These are phyloP conservation scores for Tuta absoluta DNA, from an alignment of 2,888 invertebrate species.

Conservation along the genomic window DNA sequence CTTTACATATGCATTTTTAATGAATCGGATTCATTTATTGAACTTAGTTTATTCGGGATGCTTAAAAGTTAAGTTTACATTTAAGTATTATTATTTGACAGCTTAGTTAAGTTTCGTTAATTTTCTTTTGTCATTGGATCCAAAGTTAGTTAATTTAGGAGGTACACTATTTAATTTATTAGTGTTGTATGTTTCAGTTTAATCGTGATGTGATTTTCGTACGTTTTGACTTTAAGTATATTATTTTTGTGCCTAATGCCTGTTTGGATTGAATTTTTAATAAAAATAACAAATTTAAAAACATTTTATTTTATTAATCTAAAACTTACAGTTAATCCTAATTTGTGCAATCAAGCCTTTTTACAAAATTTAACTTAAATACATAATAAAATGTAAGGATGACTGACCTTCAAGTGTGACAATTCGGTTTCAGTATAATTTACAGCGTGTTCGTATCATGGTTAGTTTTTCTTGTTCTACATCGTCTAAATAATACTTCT, in stretches of 20 bases:
- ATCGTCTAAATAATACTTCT: slow-evolving; percentile 22
- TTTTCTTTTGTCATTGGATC: background rate
- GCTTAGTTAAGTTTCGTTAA: background rate
- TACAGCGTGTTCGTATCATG: slow-evolving; percentile 12
- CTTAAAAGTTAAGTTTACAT: background rate
- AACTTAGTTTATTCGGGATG: no score
- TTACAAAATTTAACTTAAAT: slow-evolving; percentile 61
- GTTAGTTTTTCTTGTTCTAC: slow-evolving; percentile 22
- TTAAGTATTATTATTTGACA: slow-evolving; percentile 4
- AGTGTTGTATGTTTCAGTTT: slow-evolving; percentile 4
- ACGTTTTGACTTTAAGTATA: background rate
- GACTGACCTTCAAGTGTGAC: slow-evolving; percentile 50
- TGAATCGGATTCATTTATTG: no score
- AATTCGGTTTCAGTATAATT: slow-evolving; percentile 27
- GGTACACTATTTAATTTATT: background rate
- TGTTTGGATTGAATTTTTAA: background rate
- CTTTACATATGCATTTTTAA: no score
- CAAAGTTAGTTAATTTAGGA: slow-evolving; percentile 1
- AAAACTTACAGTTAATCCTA: slow-evolving; percentile 70
- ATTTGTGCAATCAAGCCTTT: slow-evolving; percentile 69
- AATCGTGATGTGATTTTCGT: slow-evolving; percentile 4
- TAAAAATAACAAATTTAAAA: slow-evolving; percentile 7
- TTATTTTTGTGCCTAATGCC: background rate
- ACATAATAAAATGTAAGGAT: slow-evolving; percentile 35
- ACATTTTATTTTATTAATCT: slow-evolving; percentile 53